A percentile compares a stretch with the other conserved stretches of the same genome.
Conservation (phyloP, 2,797 vertebrate genomes). For the Aplochiton taeniatus region DNA sequence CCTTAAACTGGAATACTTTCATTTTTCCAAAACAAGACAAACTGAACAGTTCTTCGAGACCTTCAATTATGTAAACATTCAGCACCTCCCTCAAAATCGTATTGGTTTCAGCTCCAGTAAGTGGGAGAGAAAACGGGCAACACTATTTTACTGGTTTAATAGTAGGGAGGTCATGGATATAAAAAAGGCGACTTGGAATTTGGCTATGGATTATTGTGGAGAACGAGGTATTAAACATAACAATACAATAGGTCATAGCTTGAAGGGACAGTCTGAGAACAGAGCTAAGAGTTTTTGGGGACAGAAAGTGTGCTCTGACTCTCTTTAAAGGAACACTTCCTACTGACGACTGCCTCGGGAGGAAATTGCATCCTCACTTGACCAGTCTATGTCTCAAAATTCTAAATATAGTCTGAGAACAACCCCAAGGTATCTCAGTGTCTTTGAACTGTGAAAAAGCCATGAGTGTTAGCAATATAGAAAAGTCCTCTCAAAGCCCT, state of each 20-base stretch:
- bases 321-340: slow-evolving; percentile 54
- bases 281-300: slow-evolving; percentile 57
- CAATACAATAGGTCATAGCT: slow-evolving; percentile 39
- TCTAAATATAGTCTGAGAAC: slow-evolving; percentile 61
- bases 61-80: slow-evolving; percentile 34
- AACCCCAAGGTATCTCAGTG: slow-evolving; percentile 40
- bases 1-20: slow-evolving; percentile 6
- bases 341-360: slow-evolving; percentile 78
- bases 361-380: slow-evolving; percentile 82
- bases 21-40: slow-evolving; percentile 29
- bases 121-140: slow-evolving; percentile 50
- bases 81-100: slow-evolving; percentile 49
- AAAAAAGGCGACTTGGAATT: slow-evolving; percentile 68
- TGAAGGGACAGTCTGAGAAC: slow-evolving; percentile 45
- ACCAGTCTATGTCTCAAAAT: slow-evolving; percentile 84
- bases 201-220: slow-evolving; percentile 65
- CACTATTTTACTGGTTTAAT: slow-evolving; percentile 14
- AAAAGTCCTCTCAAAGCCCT: slow-evolving; percentile 27
- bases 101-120: slow-evolving; percentile 48
- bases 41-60: slow-evolving; percentile 47
- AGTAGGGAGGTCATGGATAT: slow-evolving; percentile 37
- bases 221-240: slow-evolving; percentile 65
- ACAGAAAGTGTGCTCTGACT: slow-evolving; percentile 65
- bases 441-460: slow-evolving; percentile 32
- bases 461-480: slow-evolving; percentile 22